A percentile compares a stretch with the other conserved stretches of the same genome.
Evolutionary conservation across 1,140 invertebrate genomes (phyloP).

Genomic region (Venustaconcha ellipsiformis): DNA sequence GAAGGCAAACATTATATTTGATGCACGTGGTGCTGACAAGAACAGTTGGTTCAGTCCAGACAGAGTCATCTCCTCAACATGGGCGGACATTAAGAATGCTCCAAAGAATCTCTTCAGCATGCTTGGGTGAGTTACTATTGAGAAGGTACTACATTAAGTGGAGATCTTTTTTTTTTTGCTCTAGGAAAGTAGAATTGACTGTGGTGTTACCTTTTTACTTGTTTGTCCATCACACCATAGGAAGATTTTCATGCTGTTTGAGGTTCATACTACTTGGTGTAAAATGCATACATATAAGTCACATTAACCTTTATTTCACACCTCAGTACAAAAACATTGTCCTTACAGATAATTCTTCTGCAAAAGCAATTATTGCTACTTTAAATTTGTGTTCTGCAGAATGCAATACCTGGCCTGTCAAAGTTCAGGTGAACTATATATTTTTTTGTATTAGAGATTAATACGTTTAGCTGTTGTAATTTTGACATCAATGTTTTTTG

Average conservation of each 20-base stretch:
- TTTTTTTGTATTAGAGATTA: too few relatives aligned
- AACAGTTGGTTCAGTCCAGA: constrained; percentile 48
- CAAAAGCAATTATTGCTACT: too few relatives aligned
- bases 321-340: too few relatives aligned
- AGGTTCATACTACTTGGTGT: neutral
- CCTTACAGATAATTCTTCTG: too few relatives aligned
- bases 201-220: too few relatives aligned
- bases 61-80: constrained; percentile 52
- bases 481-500: too few relatives aligned
- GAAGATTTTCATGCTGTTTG: neutral
- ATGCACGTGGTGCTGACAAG: constrained; percentile 47
- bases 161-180: neutral
- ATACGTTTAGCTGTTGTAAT: too few relatives aligned
- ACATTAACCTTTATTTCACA: neutral
- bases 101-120: constrained; percentile 47
- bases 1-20: constrained; percentile 50
- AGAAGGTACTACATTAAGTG: neutral
- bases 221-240: neutral
- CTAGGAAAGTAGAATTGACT: neutral
- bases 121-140: constrained; percentile 36
- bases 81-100: constrained; percentile 47
- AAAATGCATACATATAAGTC: neutral
- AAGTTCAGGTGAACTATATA: too few relatives aligned
- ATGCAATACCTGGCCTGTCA: too few relatives aligned
- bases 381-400: too few relatives aligned